Percentiles rank a stretch among this genome's conserved stretches.
phyloP scores from a whole-genome alignment of 2,113 vertebrate genomes.

The Rana temporaria region DNA sequence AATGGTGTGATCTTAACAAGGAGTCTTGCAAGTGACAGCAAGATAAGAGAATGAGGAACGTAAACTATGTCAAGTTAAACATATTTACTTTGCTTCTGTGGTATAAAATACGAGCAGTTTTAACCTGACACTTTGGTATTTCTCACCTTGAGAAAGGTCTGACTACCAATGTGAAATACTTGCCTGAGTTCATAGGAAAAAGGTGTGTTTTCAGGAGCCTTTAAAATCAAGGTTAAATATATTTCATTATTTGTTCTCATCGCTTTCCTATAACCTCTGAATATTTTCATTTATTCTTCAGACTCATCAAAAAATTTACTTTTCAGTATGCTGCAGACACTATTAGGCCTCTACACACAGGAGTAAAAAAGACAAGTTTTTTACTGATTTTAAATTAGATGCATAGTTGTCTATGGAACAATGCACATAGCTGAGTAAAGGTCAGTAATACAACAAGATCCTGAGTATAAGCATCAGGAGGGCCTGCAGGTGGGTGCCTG shows the following conservation, averaged over 20 bases:
- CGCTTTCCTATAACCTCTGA: neutral
- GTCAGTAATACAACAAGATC: too few species aligned
- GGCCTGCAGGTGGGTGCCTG: too few species aligned
- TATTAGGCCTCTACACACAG: too few species aligned
- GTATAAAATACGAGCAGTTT: conserved; percentile 49
- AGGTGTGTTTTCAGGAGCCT: conserved; percentile 25
- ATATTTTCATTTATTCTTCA: neutral
- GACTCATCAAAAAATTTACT: neutral
- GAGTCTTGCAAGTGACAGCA: conserved; percentile 51
- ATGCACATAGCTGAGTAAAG: too few species aligned
- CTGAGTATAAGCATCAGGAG: too few species aligned
- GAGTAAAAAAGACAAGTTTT: too few species aligned
- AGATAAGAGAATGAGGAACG: conserved; percentile 54
- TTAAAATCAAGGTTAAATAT: conserved; percentile 31
- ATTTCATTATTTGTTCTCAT: neutral
- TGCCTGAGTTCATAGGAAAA: conserved; percentile 19
- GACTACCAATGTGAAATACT: conserved; percentile 23
- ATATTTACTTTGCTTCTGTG: conserved; percentile 50
- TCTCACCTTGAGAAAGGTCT: conserved; percentile 53
- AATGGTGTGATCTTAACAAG: conserved; percentile 51
- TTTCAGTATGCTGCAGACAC: neutral
- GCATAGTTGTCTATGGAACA: too few species aligned
- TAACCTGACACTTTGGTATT: conserved; percentile 52
- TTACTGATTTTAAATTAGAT: too few species aligned
- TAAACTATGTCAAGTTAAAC: conserved; percentile 57